A percentile compares a stretch with the other conserved stretches of the same genome.
phyloP scores from a whole-genome alignment of 2,113 vertebrate species.

The Pelodiscus sinensis region DNA sequence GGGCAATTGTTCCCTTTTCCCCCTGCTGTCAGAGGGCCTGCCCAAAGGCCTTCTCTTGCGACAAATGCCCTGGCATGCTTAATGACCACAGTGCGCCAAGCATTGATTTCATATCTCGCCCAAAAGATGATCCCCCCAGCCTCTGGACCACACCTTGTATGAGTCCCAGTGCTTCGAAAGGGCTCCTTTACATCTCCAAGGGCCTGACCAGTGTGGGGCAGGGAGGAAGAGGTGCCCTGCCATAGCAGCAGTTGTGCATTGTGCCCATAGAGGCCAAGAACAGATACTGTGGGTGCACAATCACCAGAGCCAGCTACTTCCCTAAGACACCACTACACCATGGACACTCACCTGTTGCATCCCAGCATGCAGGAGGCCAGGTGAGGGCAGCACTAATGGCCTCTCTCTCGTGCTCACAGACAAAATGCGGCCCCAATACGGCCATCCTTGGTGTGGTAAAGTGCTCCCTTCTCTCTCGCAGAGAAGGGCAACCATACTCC shows the following conservation, averaged over 20 bases:
- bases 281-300: background rate
- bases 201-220: background rate
- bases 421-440: background rate
- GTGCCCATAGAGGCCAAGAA: background rate
- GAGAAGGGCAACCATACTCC: fast-evolving
- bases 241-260: background rate
- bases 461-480: background rate
- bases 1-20: no score
- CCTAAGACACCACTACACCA: background rate
- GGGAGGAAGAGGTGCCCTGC: background rate
- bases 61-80: background rate
- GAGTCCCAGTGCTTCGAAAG: background rate
- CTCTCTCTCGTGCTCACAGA: background rate
- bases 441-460: background rate
- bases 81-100: background rate
- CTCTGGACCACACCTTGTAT: background rate
- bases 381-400: background rate
- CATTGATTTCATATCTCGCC: background rate
- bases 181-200: background rate
- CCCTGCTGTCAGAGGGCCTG: no score
- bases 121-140: background rate
- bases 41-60: background rate
- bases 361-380: background rate
- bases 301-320: background rate
- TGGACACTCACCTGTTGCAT: background rate